Evolutionary conservation across 2,888 invertebrate genomes (phyloP).

Genomic region (Eurois occulta): DNA sequence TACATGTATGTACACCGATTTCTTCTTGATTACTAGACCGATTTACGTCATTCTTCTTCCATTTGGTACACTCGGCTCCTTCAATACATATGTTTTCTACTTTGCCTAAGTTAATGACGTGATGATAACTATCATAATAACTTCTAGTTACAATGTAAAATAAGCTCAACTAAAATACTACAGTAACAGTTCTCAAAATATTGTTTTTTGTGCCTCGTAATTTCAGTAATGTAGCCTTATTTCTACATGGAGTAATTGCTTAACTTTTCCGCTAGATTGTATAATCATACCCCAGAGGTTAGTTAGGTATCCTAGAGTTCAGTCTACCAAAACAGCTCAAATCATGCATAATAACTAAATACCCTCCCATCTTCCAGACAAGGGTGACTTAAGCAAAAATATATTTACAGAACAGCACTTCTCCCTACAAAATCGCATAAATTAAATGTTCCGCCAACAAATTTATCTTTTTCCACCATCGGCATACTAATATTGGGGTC

Average conservation of each 20-base stretch:
- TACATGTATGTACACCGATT: not conserved
- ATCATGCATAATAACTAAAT: slow-evolving; percentile 36
- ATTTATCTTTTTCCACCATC: slow-evolving; percentile 89
- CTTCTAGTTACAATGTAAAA: not conserved
- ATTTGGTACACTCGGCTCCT: not conserved
- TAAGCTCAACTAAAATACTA: not conserved
- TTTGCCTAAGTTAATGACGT: not conserved
- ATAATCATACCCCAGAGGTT: not conserved
- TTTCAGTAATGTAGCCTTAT: not conserved
- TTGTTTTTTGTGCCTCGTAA: not conserved
- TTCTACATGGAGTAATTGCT: not conserved
- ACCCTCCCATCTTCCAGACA: slow-evolving; percentile 35
- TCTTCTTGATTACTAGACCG: not conserved
- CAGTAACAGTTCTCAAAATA: not conserved
- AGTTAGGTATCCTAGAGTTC: not conserved
- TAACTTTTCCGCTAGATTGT: not conserved
- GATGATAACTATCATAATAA: not conserved
- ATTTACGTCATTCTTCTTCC: not conserved
- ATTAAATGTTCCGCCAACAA: slow-evolving; percentile 88
- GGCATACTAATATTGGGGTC: slow-evolving; percentile 86
- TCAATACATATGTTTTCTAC: not conserved
- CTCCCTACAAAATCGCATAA: slow-evolving; percentile 84
- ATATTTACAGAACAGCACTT: slow-evolving; percentile 72
- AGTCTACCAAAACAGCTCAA: slow-evolving; percentile 36
- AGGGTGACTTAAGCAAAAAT: slow-evolving; percentile 60